These are phyloP conservation scores for Crocodylus rhombifer DNA, from an alignment of 2,797 vertebrate species.

Conservation along the genomic window DNA sequence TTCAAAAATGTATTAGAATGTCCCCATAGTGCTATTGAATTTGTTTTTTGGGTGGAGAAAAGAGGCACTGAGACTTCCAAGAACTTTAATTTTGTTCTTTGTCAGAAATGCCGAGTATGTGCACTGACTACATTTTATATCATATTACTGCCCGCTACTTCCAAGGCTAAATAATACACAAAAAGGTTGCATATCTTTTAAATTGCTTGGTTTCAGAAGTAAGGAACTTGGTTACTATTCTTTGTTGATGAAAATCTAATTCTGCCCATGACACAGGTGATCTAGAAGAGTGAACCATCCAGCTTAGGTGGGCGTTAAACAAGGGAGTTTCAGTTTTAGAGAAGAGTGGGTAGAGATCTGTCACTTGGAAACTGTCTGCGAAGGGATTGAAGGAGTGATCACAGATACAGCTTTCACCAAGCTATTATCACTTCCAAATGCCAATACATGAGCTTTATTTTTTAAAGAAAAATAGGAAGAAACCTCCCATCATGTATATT, in stretches of 20 bases:
- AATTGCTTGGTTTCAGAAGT: neutral
- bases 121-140: neutral
- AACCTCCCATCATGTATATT: neutral
- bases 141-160: neutral
- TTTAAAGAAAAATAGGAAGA: neutral
- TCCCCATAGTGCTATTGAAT: neutral
- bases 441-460: neutral
- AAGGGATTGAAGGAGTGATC: neutral
- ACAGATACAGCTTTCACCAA: neutral
- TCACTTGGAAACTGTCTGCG: neutral
- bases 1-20: neutral
- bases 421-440: neutral
- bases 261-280: neutral
- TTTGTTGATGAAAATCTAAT: neutral
- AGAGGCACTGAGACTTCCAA: neutral
- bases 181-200: neutral
- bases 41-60: too few species aligned
- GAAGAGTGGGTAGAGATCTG: neutral
- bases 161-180: neutral
- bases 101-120: accelerated
- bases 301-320: neutral
- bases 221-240: neutral
- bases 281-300: neutral
- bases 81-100: neutral
- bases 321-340: neutral